Conservation (phyloP, 2,113 vertebrate species). For the Porphyrio hochstetteri region DNA sequence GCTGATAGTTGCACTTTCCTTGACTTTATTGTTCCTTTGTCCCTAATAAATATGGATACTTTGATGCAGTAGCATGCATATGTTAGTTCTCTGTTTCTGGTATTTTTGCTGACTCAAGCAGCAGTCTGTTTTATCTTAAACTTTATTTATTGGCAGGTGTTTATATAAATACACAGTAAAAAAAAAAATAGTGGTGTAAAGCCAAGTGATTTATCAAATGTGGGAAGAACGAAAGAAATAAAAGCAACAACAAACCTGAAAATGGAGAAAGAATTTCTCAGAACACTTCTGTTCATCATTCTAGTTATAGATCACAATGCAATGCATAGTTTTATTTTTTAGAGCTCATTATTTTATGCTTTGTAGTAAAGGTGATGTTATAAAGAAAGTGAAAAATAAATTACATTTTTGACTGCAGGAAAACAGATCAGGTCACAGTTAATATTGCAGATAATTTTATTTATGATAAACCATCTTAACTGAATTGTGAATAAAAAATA, state of each 20-base stretch:
- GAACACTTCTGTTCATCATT: not conserved
- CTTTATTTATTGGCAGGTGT: constrained; percentile 3
- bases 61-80: not conserved
- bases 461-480: not conserved
- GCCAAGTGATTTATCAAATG: not conserved
- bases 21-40: constrained; percentile 10
- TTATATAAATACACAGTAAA: not conserved
- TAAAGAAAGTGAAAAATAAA: not conserved
- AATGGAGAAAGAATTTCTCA: not conserved
- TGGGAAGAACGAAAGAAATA: not conserved
- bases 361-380: not conserved
- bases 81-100: not conserved
- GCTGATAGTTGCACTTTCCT: constrained; percentile 43
- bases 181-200: not conserved
- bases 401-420: not conserved
- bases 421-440: not conserved
- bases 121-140: not conserved
- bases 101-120: constrained; percentile 41
- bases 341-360: not conserved
- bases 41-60: constrained; percentile 51
- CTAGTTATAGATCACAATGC: not conserved
- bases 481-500: not conserved
- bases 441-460: not conserved
- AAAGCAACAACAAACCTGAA: not conserved
- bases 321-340: not conserved